Percentiles rank a stretch among this genome's conserved stretches.
Evolutionary conservation across 2,113 vertebrate species (phyloP).

Genomic region (Hippocampus comes): DNA sequence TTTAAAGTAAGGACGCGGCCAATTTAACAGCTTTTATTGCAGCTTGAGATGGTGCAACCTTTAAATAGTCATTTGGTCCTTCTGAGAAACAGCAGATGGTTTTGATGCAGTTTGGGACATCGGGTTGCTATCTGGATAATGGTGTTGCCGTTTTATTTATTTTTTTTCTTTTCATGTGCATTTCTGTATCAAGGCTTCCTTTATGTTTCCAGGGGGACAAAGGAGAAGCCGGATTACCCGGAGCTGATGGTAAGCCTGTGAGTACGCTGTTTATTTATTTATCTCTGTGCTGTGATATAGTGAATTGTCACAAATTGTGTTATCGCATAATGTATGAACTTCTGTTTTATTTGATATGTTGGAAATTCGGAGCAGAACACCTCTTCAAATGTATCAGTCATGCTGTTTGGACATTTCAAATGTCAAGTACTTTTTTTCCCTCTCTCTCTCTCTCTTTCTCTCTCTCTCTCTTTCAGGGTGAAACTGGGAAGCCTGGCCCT

Average conservation of each 20-base stretch:
- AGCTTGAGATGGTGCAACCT: background rate
- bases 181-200: background rate
- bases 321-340: background rate
- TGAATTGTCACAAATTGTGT: background rate
- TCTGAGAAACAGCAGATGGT: background rate
- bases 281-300: background rate
- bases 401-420: background rate
- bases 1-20: background rate
- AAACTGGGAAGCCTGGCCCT: conserved; percentile 51
- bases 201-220: conserved; percentile 56
- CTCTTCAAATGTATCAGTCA: background rate
- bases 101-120: background rate
- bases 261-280: conserved; percentile 43
- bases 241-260: conserved; percentile 72
- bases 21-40: background rate
- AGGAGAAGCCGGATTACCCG: conserved; percentile 64
- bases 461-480: conserved; percentile 41
- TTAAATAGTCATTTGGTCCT: background rate
- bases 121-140: background rate
- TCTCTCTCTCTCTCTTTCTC: background rate
- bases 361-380: background rate
- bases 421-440: background rate
- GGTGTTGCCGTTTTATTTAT: background rate
- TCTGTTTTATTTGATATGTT: background rate
- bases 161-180: no score